Base-by-base conservation (phyloP, 2,113 vertebrate species). In the Poeciliopsis prolifica region DNA sequence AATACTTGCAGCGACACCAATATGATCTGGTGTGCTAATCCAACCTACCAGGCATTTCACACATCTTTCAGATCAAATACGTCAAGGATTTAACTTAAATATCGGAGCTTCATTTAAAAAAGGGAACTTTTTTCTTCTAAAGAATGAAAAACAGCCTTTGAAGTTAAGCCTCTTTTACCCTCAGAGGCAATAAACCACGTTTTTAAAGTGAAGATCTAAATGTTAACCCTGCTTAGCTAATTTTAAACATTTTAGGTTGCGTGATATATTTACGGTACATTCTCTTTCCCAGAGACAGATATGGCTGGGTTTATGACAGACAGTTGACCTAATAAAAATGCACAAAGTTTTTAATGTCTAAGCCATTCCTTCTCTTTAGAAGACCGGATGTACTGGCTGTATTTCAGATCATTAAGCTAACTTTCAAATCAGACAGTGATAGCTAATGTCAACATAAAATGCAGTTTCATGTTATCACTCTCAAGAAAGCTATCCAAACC, bases 31-130 rank as follows among this genome's bases (percentile, higher is more conserved):
- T 76, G 61, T 71, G 65, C 75, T 87, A 87, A 88, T 90, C 83
- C 81, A 87, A 61, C 72, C 80, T 78, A 86, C 72, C 69, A 69
- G 83, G 72, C 73, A 79, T 87, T 80, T 82, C 35, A 82, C 78
- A 81, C 77, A 87, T 83, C 84, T 83, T 61, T 74, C 61, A 75
- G 74, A 88, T 91, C 80, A 90, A 87, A 86, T 83, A 74, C 81
- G 65, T 61, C 33, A 40, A 26, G 64, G 76, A 73, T 71, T 69
- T 79, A 63, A 80, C 71, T 75, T 71, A 42, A 81, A 31, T 82
- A 79, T 85, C 72, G 74, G 72, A 86, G 77, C 74, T 83, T 77
- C 63, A n/a, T 70, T 35, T n/a, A 66, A 66, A 75, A 75, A 84
- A 75, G 69, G 26, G 72, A 54, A 78, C 64, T 63, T 69, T 82